These are phyloP conservation scores for Colletes latitarsis DNA, from an alignment of 1,140 invertebrate genomes.

Conservation along the genomic window DNA sequence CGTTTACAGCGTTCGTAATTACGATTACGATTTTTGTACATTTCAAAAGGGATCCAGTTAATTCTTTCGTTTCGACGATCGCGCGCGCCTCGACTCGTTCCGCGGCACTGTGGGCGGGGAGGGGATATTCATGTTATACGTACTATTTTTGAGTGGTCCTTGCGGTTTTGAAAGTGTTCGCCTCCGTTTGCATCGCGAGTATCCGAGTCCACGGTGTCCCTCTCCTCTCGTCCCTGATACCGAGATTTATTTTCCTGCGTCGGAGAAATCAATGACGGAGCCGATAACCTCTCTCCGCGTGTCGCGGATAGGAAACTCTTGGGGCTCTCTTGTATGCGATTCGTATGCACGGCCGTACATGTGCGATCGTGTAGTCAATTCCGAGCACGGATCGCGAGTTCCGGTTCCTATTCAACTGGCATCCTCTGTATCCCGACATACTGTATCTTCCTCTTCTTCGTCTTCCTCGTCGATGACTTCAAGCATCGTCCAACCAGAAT, in stretches of 20 bases:
- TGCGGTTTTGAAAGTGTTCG: slow-evolving; percentile 39
- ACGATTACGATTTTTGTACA: no score
- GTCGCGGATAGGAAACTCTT: slow-evolving; percentile 22
- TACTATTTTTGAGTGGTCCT: slow-evolving; percentile 36
- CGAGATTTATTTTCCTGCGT: slow-evolving; percentile 56
- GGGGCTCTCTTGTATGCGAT: slow-evolving; percentile 54
- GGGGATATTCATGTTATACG: background rate
- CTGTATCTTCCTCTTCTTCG: slow-evolving; percentile 16
- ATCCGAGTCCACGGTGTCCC: no score
- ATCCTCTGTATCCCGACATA: slow-evolving; percentile 51
- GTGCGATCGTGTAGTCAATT: slow-evolving; percentile 73
- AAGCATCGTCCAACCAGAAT: background rate
- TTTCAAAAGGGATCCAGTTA: background rate
- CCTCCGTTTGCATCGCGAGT: no score
- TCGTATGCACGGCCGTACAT: slow-evolving; percentile 70
- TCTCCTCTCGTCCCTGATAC: background rate
- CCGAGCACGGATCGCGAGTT: slow-evolving; percentile 73
- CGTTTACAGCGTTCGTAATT: no score
- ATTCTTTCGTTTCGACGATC: background rate
- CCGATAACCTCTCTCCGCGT: slow-evolving; percentile 43
- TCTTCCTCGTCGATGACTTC: background rate
- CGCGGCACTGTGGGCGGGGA: no score
- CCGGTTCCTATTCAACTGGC: slow-evolving; percentile 75
- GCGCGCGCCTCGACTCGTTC: background rate
- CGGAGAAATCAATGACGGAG: slow-evolving; percentile 63